phyloP scores from a whole-genome alignment of 2,113 vertebrate genomes.

The Nesoenas mayeri region DNA sequence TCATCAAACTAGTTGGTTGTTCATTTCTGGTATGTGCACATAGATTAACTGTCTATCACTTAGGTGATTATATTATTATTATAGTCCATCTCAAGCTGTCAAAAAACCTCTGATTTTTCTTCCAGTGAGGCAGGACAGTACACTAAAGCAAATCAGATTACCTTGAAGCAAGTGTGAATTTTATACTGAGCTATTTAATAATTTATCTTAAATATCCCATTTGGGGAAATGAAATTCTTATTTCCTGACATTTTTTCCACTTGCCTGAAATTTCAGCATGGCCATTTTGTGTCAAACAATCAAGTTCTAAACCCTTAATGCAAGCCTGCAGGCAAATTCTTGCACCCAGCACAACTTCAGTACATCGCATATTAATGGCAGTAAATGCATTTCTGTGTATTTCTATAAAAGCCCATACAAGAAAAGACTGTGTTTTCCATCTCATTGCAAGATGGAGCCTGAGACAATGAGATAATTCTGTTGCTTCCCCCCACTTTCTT shows the following conservation, averaged over 20 bases:
- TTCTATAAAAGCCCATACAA: not conserved
- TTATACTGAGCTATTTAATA: slow-evolving; percentile 27
- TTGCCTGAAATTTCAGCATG: not conserved
- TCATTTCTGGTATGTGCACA: not conserved
- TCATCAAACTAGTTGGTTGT: not conserved
- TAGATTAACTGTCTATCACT: not conserved
- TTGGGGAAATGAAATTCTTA: not conserved
- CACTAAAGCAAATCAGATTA: slow-evolving; percentile 17
- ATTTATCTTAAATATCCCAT: slow-evolving; percentile 21
- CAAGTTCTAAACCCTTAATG: not conserved
- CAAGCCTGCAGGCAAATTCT: not conserved
- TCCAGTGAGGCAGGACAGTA: not conserved
- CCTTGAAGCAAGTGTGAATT: slow-evolving; percentile 9
- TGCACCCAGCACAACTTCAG: not conserved
- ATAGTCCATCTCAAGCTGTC: not conserved
- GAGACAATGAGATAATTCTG: not conserved
- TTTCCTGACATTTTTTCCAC: slow-evolving; percentile 10
- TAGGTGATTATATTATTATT: not conserved
- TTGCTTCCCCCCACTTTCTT: fast-evolving
- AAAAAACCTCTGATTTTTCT: not conserved
- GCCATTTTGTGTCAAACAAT: not conserved
- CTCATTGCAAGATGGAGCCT: not conserved
- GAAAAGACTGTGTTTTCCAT: not conserved
- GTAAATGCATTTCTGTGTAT: slow-evolving; percentile 19
- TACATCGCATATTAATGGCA: not conserved